Percentiles rank a stretch among this genome's conserved stretches.
Conservation (phyloP, 2,797 vertebrate genomes). For the Anabas testudineus region DNA sequence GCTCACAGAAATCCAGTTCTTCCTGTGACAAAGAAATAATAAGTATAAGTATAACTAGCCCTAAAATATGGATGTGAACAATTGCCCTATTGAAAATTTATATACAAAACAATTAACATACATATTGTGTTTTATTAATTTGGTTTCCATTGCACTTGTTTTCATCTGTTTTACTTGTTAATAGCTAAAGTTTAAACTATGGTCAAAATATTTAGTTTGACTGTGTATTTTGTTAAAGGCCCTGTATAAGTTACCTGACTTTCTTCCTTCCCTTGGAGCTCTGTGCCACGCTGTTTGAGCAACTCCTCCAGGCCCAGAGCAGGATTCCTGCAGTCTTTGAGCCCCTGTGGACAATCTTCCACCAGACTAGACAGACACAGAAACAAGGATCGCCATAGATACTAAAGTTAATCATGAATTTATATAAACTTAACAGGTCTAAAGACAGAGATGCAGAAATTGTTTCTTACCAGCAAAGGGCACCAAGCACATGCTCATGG, state of each 20-base stretch:
- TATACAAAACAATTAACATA: too few relatives aligned
- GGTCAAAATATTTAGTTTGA: background rate
- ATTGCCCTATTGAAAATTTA: too few relatives aligned
- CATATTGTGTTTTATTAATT: too few relatives aligned
- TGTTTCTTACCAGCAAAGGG: slow-evolving; percentile 88
- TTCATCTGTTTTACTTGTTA: background rate
- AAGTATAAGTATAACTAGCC: background rate
- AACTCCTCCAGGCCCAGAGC: slow-evolving; percentile 88
- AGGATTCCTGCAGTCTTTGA: slow-evolving; percentile 83
- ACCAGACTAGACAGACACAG: slow-evolving; percentile 83
- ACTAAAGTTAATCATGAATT: background rate
- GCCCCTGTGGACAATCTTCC: slow-evolving; percentile 84
- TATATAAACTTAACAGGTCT: background rate
- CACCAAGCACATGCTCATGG: slow-evolving; percentile 91
- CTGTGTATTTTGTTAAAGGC: background rate
- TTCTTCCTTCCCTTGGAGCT: slow-evolving; percentile 87
- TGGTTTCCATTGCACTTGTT: background rate
- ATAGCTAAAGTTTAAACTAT: background rate
- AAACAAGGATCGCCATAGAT: background rate
- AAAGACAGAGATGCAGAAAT: too few relatives aligned
- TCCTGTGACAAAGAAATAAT: slow-evolving; percentile 80
- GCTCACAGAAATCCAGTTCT: slow-evolving; percentile 90
- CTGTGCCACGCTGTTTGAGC: slow-evolving; percentile 82
- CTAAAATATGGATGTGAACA: background rate
- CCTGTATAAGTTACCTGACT: slow-evolving; percentile 81